phyloP scores from a whole-genome alignment of 2,797 vertebrate genomes.

The Tadarida brasiliensis region DNA sequence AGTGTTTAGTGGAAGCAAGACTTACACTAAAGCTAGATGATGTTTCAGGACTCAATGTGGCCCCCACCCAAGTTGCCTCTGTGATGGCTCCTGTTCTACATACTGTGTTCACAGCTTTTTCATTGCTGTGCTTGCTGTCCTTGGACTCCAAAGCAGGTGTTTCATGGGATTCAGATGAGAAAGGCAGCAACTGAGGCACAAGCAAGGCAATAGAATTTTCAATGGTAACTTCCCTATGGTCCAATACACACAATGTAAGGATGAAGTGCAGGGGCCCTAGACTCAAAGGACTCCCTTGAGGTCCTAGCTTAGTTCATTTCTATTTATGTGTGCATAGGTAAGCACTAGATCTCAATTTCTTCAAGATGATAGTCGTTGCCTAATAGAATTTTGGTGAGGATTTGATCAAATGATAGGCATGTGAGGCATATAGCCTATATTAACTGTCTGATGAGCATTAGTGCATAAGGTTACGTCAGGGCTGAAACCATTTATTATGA shows the following conservation, averaged over 20 bases:
- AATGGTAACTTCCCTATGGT: not conserved
- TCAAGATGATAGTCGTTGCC: not conserved
- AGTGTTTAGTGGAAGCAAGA: constrained; percentile 11
- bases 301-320: not conserved
- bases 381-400: not conserved
- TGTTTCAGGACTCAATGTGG: not conserved
- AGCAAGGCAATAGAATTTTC: not conserved
- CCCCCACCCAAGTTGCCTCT: not conserved
- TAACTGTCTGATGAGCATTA: not conserved
- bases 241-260: not conserved
- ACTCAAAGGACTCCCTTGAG: not conserved
- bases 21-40: not conserved
- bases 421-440: not conserved
- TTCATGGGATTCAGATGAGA: not conserved
- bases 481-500: not conserved
- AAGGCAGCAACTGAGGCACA: not conserved
- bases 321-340: not conserved
- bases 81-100: not conserved
- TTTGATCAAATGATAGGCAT: not conserved
- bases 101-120: not conserved
- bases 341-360: not conserved
- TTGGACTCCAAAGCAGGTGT: not conserved
- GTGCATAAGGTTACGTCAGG: not conserved
- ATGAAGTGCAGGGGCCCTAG: not conserved
- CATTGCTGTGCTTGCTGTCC: not conserved